Percentiles rank a stretch among this genome's conserved stretches.
Conservation (phyloP, 2,113 vertebrate species). For the Sylvilagus bachmani region DNA sequence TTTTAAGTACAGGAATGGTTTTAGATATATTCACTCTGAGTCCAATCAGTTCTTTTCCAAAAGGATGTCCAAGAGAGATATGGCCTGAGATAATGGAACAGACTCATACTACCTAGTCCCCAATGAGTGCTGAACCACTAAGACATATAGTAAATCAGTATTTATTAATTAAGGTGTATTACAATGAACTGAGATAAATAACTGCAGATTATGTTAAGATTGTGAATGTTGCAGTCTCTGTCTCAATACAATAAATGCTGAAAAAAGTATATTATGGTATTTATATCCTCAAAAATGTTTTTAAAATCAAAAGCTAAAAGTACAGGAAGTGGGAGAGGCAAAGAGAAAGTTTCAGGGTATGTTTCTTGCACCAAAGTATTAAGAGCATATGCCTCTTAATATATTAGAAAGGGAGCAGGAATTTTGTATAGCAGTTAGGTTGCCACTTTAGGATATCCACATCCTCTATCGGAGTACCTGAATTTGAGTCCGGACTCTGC, state of each 20-base stretch:
- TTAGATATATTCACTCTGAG: not conserved
- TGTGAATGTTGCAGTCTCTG: not conserved
- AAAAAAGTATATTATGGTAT: not conserved
- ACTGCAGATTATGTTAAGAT: not conserved
- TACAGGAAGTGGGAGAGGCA: not conserved
- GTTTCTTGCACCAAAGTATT: not conserved
- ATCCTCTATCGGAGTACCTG: too few relatives aligned
- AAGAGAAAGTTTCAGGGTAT: accelerated
- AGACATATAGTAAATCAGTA: too few relatives aligned
- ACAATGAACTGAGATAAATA: conserved; percentile 1
- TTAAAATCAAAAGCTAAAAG: not conserved
- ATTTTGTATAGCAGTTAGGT: too few relatives aligned
- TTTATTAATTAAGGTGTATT: not conserved
- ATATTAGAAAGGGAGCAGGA: too few relatives aligned
- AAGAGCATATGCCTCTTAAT: not conserved
- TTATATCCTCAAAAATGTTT: not conserved
- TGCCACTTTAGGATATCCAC: too few relatives aligned
- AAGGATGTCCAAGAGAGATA: not conserved
- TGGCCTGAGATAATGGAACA: not conserved
- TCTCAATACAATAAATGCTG: conserved; percentile 30
- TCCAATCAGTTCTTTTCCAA: not conserved
- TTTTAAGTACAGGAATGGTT: not conserved
- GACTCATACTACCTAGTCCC: not conserved
- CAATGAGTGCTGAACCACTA: not conserved
- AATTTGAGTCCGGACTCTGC: too few relatives aligned